Percentiles rank a stretch among this genome's conserved stretches.
phyloP scores from a whole-genome alignment of 1,140 invertebrate genomes.

The Pygmarrhopalites habei region DNA sequence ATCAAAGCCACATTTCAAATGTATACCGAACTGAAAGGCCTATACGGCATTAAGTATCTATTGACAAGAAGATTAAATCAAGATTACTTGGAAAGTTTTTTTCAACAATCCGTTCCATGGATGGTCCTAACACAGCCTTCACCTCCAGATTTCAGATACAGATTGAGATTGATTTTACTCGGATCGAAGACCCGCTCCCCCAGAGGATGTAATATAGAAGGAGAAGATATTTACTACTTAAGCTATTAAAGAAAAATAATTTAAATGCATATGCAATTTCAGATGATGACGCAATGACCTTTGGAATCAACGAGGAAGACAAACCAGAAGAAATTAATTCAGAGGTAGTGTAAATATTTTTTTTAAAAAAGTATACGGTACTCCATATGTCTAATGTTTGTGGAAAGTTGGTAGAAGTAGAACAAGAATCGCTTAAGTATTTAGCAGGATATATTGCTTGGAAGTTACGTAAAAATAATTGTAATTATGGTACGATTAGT shows the following conservation, averaged over 20 bases:
- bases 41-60: conserved; percentile 28
- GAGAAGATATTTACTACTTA: background rate
- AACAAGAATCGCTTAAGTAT: background rate
- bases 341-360: too few species aligned
- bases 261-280: too few species aligned
- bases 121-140: conserved; percentile 34
- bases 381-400: too few species aligned
- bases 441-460: background rate
- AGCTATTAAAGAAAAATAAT: background rate
- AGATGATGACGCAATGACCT: too few species aligned
- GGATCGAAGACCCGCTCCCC: conserved; percentile 18
- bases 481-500: background rate
- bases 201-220: background rate
- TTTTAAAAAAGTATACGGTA: too few species aligned
- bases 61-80: conserved; percentile 41
- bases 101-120: conserved; percentile 39
- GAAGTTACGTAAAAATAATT: background rate
- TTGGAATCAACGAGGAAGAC: background rate
- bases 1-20: conserved; percentile 22
- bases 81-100: conserved; percentile 42
- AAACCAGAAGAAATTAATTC: background rate
- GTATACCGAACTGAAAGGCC: background rate
- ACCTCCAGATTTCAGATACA: conserved; percentile 38
- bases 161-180: conserved; percentile 37
- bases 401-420: background rate